Base-by-base conservation (phyloP, 2,113 vertebrate species). In the Albula glossodonta region DNA sequence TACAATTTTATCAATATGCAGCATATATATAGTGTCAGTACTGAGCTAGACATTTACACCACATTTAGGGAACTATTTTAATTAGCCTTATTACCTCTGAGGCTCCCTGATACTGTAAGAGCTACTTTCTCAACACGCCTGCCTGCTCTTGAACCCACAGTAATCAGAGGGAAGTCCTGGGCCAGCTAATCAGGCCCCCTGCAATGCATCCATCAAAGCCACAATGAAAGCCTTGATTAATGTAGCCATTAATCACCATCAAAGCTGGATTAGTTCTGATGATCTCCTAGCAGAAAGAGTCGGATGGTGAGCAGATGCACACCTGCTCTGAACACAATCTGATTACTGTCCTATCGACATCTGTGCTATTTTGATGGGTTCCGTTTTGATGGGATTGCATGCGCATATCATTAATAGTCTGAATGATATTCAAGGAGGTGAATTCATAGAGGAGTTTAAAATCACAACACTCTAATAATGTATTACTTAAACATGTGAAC, bases 311-410 rank as follows among this genome's bases (percentile, higher is more conserved):
- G 97, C 97, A 97, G 97, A 96, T 96, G 94, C 97, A 97, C 99
- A 99, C 97, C 98, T 99, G 98, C 98, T 98, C 96, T 95, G 96
- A 97, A 97, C 91, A 96, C 99, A 99, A 99, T 99, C 97, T 98
- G 97, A 98, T 99, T 99, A 99, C 95, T 95, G 96, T 96, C 96
- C 96, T 95, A 96, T 94, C 95, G 96, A 97, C 98, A 99, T 99
- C 98, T 98, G 97, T 97, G 97, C 96, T 94, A 94, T 96, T 96
- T 97, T 96, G 92, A 95, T 94, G 95, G 95, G 94, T 96, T 94
- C 96, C 93, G 94, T 95, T 94, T 95, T 98, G 97, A 98, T 96
- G 96, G 97, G 99, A 98, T 97, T 98, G 82, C 95, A 97, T 97
- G 97, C 96, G 97, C 98, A 91, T 97, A 97, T 98, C 98, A 99